Base-by-base conservation (phyloP, 2,797 vertebrate species). In the Pelochelys cantorii region DNA sequence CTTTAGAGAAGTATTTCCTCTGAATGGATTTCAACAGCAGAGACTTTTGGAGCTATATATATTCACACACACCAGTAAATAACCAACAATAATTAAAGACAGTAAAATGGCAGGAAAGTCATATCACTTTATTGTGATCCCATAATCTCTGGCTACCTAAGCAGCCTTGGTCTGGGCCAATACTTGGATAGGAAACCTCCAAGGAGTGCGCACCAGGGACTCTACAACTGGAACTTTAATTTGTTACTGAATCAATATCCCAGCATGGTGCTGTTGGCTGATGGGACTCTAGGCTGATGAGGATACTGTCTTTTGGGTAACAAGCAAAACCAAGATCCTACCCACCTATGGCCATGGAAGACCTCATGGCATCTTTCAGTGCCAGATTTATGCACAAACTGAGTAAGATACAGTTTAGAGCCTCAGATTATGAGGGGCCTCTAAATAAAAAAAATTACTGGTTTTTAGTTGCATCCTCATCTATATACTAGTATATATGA, bases 201-300 rank as follows among this genome's bases (percentile, higher is more conserved):
- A 78, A 59, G 42, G 89, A 83, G 15, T 34, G 4, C 25, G 31
- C 77, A 13, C 83, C 75, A 48, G 10, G 14, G 62, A 14, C 60
- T 83, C 54, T 53, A 37, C 15, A 31, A 74, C 20, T 81, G 5
- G 37, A 57, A 13, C 6, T 87, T 91, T 80, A 6, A 25, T 48
- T 31, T 13, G 71, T 48, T 52, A 62, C 0, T 62, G 1, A 85
- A 81, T 79, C 20, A 85, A 55, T 84, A 84, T 25, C 52, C 11
- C 0, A 0, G 11, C 23, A 18, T 14, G 48, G 3, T 12, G 7
- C 52, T 12, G 57, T 48, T 48, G 42, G 42, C 42, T 48, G 42
- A 48, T 54, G 42, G 27, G 62, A 1, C 12, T 78, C 3, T 5
- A 10, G 10, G 42, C 25, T 56, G 27, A 20, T 81, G 11, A 55